Evolutionary conservation across 2,888 invertebrate genomes (phyloP).

Genomic region (Anthophora plumipes): DNA sequence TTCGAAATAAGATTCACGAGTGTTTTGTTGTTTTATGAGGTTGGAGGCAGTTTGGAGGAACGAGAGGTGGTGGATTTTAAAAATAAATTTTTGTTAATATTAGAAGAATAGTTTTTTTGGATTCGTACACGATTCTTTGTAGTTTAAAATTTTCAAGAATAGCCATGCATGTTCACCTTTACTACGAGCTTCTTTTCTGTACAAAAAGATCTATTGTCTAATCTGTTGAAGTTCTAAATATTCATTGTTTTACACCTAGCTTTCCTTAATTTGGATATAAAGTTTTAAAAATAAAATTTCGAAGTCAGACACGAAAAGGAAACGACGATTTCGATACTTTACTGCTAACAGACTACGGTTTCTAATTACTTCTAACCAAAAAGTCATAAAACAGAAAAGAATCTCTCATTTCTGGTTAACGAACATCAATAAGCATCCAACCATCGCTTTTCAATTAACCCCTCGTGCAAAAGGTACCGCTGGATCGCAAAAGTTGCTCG

Average conservation of each 20-base stretch:
- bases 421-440: neutral
- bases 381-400: neutral
- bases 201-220: too few relatives aligned
- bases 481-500: neutral
- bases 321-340: neutral
- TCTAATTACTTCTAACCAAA: neutral
- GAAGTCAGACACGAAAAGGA: neutral
- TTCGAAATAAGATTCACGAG: neutral
- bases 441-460: neutral
- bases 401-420: neutral
- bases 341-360: neutral
- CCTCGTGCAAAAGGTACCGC: neutral
- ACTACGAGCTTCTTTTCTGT: too few relatives aligned
- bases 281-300: neutral
- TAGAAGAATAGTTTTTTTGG: too few relatives aligned
- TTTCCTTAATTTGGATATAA: neutral
- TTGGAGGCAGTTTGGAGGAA: neutral
- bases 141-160: neutral
- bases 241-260: too few relatives aligned
- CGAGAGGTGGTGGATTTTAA: neutral
- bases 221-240: too few relatives aligned
- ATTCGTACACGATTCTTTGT: too few relatives aligned
- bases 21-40: neutral
- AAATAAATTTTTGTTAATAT: too few relatives aligned
- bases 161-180: neutral